A percentile compares a stretch with the other conserved stretches of the same genome.
Evolutionary conservation across 2,888 invertebrate genomes (phyloP).

Genomic region (Mechanitis messenoides): DNA sequence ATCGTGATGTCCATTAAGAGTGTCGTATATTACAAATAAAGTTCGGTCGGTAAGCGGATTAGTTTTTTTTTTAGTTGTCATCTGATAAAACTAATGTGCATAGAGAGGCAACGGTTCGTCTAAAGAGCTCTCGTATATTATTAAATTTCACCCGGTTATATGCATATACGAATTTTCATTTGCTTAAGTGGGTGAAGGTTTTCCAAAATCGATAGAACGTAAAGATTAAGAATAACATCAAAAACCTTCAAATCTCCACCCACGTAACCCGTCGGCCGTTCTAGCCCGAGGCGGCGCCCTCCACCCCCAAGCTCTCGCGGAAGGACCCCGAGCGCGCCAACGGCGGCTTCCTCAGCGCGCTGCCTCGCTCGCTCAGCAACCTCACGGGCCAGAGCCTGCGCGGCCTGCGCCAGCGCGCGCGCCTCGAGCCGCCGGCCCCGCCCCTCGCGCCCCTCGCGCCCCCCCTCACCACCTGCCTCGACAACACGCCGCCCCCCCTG

Average conservation of each 20-base stretch:
- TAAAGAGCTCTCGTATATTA: constrained; percentile 9
- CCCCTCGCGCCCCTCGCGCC: constrained; percentile 51
- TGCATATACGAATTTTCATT: neutral
- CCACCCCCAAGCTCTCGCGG: constrained; percentile 31
- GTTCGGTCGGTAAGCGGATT: neutral
- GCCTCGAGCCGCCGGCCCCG: constrained; percentile 56
- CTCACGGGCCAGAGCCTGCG: constrained; percentile 66
- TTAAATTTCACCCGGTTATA: constrained; percentile 48
- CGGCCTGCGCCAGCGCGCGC: constrained; percentile 55
- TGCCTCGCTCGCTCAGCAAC: constrained; percentile 68
- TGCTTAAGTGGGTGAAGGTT: constrained; percentile 33
- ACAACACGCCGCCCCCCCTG: constrained; percentile 60
- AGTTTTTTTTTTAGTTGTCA: too few species aligned
- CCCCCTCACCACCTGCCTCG: constrained; percentile 64
- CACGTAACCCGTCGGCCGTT: constrained; percentile 17
- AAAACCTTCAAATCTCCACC: constrained; percentile 12
- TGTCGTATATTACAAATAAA: constrained; percentile 2
- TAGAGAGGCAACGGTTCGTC: too few species aligned
- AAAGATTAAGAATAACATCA: neutral
- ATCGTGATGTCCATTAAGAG: constrained; percentile 38
- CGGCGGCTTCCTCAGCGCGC: constrained; percentile 62
- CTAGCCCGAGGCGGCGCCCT: constrained; percentile 29
- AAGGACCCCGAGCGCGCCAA: constrained; percentile 35
- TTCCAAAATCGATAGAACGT: constrained; percentile 1
- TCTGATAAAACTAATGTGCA: too few species aligned